Evolutionary conservation across 2,113 vertebrate genomes (phyloP), one percentile per base, ranked within the genome.

Genomic region (Elephantulus edwardii): DNA sequence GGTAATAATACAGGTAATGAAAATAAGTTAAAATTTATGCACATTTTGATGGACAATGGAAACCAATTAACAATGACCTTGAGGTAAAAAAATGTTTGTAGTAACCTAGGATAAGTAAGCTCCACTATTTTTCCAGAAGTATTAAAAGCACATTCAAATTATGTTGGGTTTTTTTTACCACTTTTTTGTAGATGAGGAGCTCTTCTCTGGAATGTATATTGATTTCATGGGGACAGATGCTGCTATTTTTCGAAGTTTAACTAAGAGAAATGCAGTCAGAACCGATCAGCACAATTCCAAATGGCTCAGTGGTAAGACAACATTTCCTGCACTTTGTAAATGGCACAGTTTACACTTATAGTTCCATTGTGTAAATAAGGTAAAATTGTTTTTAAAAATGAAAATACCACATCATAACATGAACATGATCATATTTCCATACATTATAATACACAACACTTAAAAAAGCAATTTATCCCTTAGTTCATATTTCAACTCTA

Each of bases 191-290:
- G 99, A 99, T 95, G 98, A 99, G 97, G 99, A 99, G 95, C 98
- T 99, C 56, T 99, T 99, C 98, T 99, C 99, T 19, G 99, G 98
- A 94, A 98, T 99, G 98, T 99, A 99, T 95, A 99, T 99, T 76
- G 99, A 99, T 98, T 99, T 99, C 97, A 99, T 99, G 99, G 99
- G 99, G 90, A 99, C 99, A 0, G 99, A 99, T 94, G 98, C 99
- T 0, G 99, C 99, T 90, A 99, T 99, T 98, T 99, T 99, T 96
- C 98, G 99, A 95, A 99, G 99, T 95, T 97, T 99, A 95, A 99
- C 99, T 81, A 98, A 94, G 94, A 98, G 98, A 85, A 99, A 99
- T 84, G 98, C 99, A 2, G 99, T 99, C 89, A 97, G 99, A 93
- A 99, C 99, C 0, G 99, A 99, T 95, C 99, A 99, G 86, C 99